Base-by-base conservation (phyloP, 2,888 invertebrate species). In the Andrena praecox region DNA sequence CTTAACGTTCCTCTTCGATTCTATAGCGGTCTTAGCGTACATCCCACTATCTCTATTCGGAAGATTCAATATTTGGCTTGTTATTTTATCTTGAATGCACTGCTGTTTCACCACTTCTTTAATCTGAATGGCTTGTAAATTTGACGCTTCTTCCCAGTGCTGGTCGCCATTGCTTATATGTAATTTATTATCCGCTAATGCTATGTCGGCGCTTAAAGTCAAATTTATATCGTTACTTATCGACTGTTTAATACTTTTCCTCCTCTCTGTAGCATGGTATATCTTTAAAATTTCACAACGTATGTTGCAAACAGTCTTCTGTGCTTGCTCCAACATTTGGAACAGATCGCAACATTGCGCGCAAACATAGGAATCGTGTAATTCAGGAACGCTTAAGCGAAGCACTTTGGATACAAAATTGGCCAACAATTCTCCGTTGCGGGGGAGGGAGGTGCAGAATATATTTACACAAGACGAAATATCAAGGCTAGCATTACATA, bases 281-380 rank as follows among this genome's bases (percentile, higher is more conserved):
- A 89, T 83, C 60, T 90, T 90, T 0, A 92, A 83, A 75, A 93
- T 92, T 77, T 92, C 91, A 63, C 84, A 81, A 56, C 83, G 86
- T 42, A 91, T 89, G 68, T 88, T 91, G 7, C 85, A 69, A 12
- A 88, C 91, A 5, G 89, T 91, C 83, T 89, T 89, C 50, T 92
- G 91, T 1, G 92, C 92, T 76, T 92, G 90, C 68, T 93, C 92
- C 29, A 92, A 85, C 81, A 90, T 89, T 80, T 87, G 86, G 62
- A 92, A 92, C 10, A 92, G 83, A 77, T 90, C 89, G 63, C 90
- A 91, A 71, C 92, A 93, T 82, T 84, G 85, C 5, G 80, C 60
- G 77, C 92, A 93, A 24, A 93, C 64, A 3, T 90, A 89, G 2
- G 91, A 87, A 16, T 90, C 87, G 2, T 78, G 77, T 4, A 89